Conservation (phyloP, 2,888 invertebrate genomes). For the Lysandra coridon region DNA sequence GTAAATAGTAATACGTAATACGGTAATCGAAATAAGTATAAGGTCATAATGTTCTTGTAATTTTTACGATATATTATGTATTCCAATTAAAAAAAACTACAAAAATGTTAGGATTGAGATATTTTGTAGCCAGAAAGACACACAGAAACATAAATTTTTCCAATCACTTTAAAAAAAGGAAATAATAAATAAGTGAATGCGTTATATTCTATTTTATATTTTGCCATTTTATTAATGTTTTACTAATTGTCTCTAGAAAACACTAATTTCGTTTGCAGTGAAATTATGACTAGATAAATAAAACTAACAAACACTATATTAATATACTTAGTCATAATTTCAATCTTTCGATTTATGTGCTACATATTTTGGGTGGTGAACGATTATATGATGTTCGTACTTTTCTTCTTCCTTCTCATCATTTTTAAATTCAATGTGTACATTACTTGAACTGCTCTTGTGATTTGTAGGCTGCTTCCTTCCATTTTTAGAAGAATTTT, state of each 20-base stretch:
- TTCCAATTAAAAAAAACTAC: neutral
- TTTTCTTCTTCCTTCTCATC: constrained; percentile 32
- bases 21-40: neutral
- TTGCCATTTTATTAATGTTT: neutral
- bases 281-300: constrained; percentile 33
- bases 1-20: neutral
- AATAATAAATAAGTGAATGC: neutral
- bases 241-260: neutral
- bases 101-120: too few relatives aligned
- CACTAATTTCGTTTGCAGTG: neutral
- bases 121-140: too few relatives aligned
- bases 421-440: constrained; percentile 19
- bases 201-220: neutral
- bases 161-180: too few relatives aligned
- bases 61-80: neutral
- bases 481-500: neutral
- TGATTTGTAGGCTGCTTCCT: neutral
- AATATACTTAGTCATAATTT: constrained; percentile 13
- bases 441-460: constrained; percentile 7
- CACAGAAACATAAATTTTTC: too few relatives aligned
- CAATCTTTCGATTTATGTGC: constrained; percentile 27
- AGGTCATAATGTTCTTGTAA: neutral
- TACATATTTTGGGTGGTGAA: constrained; percentile 38
- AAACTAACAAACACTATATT: constrained; percentile 2
- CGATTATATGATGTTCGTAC: constrained; percentile 39